Percentiles rank a stretch among this genome's conserved stretches.
These are phyloP conservation scores for Trigoniulus corallinus DNA, from an alignment of 1,140 invertebrate species.

Conservation along the genomic window DNA sequence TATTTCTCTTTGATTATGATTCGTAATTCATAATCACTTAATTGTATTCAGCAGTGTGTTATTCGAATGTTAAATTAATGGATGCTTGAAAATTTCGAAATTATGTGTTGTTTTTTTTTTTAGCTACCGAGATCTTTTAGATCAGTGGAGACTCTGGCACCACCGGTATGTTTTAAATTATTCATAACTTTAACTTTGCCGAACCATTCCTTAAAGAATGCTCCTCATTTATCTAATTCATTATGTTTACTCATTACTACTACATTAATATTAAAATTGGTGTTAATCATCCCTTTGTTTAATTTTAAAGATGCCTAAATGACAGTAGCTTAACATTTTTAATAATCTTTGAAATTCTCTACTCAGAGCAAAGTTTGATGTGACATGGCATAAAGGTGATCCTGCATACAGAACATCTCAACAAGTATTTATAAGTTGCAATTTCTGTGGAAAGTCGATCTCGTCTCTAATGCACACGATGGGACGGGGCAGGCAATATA, in stretches of 20 bases:
- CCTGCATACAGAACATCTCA: slow-evolving; percentile 42
- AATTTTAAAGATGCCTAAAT: not conserved
- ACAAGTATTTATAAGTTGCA: slow-evolving; percentile 77
- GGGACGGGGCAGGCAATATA: slow-evolving; percentile 30
- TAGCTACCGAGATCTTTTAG: slow-evolving; percentile 54
- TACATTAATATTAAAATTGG: too few relatives aligned
- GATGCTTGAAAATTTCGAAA: too few relatives aligned
- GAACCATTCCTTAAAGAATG: too few relatives aligned
- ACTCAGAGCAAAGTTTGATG: slow-evolving; percentile 52
- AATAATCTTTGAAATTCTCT: not conserved
- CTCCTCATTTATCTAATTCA: too few relatives aligned
- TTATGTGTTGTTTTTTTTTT: slow-evolving; percentile 13
- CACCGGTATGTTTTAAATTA: too few relatives aligned
- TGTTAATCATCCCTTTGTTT: too few relatives aligned
- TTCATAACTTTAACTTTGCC: too few relatives aligned
- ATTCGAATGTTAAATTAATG: too few relatives aligned
- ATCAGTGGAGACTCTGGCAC: slow-evolving; percentile 65
- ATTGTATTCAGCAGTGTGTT: too few relatives aligned
- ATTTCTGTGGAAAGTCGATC: slow-evolving; percentile 86
- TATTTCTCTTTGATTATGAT: too few relatives aligned
- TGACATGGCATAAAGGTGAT: slow-evolving; percentile 43
- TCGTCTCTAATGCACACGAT: slow-evolving; percentile 44
- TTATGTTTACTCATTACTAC: too few relatives aligned
- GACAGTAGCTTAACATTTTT: not conserved
- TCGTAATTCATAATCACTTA: too few relatives aligned